A percentile compares a stretch with the other conserved stretches of the same genome.
These are phyloP conservation scores for Pica pica DNA, from an alignment of 2,113 vertebrate genomes.

Conservation along the genomic window DNA sequence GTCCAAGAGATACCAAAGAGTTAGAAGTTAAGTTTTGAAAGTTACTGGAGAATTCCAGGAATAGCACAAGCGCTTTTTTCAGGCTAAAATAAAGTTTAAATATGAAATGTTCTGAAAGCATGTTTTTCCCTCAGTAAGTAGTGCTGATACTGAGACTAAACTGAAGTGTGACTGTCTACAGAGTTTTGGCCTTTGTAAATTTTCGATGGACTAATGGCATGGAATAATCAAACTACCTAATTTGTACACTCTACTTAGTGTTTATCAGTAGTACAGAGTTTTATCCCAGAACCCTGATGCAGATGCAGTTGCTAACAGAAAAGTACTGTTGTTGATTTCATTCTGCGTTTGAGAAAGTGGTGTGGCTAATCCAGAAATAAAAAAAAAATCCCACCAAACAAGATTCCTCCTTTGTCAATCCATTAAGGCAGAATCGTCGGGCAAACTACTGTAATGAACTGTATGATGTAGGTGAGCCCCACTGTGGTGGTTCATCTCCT, in stretches of 20 bases:
- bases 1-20: not conserved
- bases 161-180: not conserved
- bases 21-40: not conserved
- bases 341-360: not conserved
- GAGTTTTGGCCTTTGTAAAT: not conserved
- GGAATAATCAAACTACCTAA: not conserved
- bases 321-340: not conserved
- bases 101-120: not conserved
- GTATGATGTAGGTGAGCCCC: not conserved
- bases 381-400: not conserved
- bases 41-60: not conserved
- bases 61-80: not conserved
- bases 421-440: not conserved
- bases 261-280: not conserved
- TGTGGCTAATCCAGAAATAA: not conserved
- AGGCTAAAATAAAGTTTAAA: not conserved
- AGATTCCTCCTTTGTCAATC: not conserved
- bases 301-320: not conserved
- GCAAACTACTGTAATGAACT: accelerated
- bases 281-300: not conserved
- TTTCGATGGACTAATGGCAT: not conserved
- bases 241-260: not conserved
- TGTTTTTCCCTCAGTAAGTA: not conserved
- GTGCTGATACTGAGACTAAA: not conserved
- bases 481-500: accelerated